Conservation (phyloP, 1,140 invertebrate species). For the Onthophagus taurus region DNA sequence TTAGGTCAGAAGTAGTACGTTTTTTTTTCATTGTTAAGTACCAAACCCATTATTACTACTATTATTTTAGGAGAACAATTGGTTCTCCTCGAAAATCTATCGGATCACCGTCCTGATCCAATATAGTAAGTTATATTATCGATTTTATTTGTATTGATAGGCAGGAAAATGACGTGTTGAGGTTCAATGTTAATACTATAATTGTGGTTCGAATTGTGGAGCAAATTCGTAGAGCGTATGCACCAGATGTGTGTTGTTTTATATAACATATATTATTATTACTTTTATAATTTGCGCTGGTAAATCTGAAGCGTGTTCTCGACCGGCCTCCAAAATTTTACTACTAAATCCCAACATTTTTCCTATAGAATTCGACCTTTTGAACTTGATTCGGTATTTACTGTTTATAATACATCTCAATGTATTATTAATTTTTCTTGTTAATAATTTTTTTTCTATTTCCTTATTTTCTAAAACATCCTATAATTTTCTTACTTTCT, state of each 20-base stretch:
- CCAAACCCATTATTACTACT: too few relatives aligned
- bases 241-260: constrained; percentile 14
- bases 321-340: constrained; percentile 10
- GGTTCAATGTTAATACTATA: constrained; percentile 12
- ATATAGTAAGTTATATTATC: constrained; percentile 17
- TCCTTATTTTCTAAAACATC: too few relatives aligned
- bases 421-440: constrained; percentile 24
- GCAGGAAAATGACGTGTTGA: constrained; percentile 15
- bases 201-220: constrained; percentile 14
- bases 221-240: constrained; percentile 21
- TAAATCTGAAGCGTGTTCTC: constrained; percentile 18
- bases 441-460: too few relatives aligned
- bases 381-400: constrained; percentile 17
- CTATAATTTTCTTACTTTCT: too few relatives aligned
- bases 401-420: constrained; percentile 17
- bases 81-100: too few relatives aligned
- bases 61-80: too few relatives aligned
- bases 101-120: too few relatives aligned
- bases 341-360: constrained; percentile 17
- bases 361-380: constrained; percentile 8
- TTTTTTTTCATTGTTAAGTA: too few relatives aligned
- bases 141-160: constrained; percentile 12
- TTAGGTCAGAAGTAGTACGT: too few relatives aligned
- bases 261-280: constrained; percentile 16
- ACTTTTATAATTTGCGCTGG: constrained; percentile 20